phyloP scores from a whole-genome alignment of 2,113 vertebrate genomes.

The Callorhinus ursinus region DNA sequence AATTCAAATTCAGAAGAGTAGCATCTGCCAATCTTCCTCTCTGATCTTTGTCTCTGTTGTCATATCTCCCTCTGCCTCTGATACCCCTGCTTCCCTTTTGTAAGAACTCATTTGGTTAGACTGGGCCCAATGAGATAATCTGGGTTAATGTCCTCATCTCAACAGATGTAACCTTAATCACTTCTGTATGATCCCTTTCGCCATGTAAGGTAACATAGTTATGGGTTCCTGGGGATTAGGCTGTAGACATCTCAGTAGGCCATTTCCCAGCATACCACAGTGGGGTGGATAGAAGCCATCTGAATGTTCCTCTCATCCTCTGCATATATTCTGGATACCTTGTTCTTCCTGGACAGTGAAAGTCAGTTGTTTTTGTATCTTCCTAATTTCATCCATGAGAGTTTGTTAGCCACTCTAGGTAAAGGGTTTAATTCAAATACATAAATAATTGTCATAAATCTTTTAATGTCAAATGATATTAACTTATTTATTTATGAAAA shows the following conservation, averaged over 20 bases:
- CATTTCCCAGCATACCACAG: not conserved
- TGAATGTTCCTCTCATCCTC: not conserved
- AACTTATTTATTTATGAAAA: constrained; percentile 24
- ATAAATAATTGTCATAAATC: not conserved
- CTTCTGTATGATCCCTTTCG: not conserved
- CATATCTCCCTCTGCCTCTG: not conserved
- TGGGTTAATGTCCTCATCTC: not conserved
- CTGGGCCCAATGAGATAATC: not conserved
- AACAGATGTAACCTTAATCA: not conserved
- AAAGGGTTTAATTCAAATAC: not conserved
- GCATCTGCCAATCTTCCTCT: not conserved
- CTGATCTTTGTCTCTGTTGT: not conserved
- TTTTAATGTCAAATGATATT: not conserved
- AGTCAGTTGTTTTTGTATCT: not conserved
- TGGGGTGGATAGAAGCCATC: not conserved
- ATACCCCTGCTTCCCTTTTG: not conserved
- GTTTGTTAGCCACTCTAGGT: not conserved
- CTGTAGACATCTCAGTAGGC: not conserved
- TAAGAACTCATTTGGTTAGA: not conserved
- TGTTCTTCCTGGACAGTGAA: not conserved
- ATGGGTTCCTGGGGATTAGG: not conserved
- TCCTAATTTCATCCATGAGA: not conserved
- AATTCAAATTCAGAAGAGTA: not conserved
- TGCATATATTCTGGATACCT: not conserved
- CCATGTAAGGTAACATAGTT: not conserved